Evolutionary conservation across 1,140 invertebrate genomes (phyloP).

Genomic region (Choristoneura fumiferana): DNA sequence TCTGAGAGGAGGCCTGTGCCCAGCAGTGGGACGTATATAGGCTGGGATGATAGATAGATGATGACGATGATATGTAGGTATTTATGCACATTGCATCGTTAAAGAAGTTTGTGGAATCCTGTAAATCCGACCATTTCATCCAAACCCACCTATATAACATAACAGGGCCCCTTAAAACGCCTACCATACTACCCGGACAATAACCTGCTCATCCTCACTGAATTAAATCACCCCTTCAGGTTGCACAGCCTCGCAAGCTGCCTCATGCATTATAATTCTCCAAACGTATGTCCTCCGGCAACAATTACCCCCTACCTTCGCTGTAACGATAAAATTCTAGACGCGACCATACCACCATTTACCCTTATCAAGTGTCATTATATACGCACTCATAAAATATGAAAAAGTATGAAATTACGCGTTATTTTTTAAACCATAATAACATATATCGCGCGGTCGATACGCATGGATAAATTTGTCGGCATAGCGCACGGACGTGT

Average conservation of each 20-base stretch:
- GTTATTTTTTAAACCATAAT: slow-evolving; percentile 12
- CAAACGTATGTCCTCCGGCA: not conserved
- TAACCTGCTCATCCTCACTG: too few species aligned
- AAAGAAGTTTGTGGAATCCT: too few species aligned
- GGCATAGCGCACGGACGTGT: slow-evolving; percentile 39
- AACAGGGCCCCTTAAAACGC: too few species aligned
- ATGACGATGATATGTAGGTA: too few species aligned
- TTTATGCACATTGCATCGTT: too few species aligned
- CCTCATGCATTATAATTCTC: not conserved
- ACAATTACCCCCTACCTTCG: not conserved
- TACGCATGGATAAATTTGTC: slow-evolving; percentile 10
- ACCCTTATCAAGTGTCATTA: slow-evolving; percentile 13
- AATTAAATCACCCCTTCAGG: not conserved
- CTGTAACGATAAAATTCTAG: not conserved
- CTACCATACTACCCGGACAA: too few species aligned
- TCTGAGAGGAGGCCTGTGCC: too few species aligned
- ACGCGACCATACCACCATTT: not conserved
- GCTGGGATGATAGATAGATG: too few species aligned
- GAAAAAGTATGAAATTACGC: not conserved
- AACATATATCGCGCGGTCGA: not conserved
- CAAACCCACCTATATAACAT: too few species aligned
- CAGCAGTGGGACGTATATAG: too few species aligned
- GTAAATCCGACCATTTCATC: too few species aligned
- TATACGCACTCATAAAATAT: not conserved
- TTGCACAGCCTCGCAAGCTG: not conserved